These are phyloP conservation scores for Pimephales promelas DNA, from an alignment of 2,113 vertebrate genomes.

Conservation along the genomic window DNA sequence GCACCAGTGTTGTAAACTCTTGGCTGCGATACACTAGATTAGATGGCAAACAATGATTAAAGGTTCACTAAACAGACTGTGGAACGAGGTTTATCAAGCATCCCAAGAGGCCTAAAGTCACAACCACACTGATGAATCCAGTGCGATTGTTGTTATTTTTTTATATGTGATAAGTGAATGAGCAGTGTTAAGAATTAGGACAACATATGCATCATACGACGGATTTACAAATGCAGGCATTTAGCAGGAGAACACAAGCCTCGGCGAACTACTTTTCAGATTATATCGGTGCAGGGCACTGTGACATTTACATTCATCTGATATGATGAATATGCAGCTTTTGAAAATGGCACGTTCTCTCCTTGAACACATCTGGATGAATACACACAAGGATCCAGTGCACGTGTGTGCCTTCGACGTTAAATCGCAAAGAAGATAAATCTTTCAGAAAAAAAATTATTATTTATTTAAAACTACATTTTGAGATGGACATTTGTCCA, in stretches of 20 bases:
- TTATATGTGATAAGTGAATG: conserved; percentile 5
- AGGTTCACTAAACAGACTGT: conserved; percentile 33
- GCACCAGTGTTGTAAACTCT: conserved; percentile 23
- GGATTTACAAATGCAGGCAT: conserved; percentile 31
- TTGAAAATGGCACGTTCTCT: conserved; percentile 47
- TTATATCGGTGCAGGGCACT: conserved; percentile 39
- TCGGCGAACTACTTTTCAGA: conserved; percentile 10
- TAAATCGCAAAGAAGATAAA: neutral
- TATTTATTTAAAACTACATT: neutral
- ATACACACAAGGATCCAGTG: conserved; percentile 4
- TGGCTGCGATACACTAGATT: conserved; percentile 21
- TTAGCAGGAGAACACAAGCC: conserved; percentile 31
- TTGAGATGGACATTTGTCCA: neutral
- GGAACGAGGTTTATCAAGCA: conserved; percentile 34
- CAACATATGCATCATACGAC: neutral
- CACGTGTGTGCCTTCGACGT: neutral
- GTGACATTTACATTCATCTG: conserved; percentile 53
- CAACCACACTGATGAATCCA: neutral
- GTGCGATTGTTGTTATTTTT: neutral
- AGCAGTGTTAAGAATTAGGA: neutral
- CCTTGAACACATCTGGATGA: conserved; percentile 34
- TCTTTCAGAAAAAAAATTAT: no score
- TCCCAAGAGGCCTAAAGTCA: conserved; percentile 23
- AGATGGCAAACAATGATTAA: conserved; percentile 46
- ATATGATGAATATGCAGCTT: conserved; percentile 56